phyloP scores from a whole-genome alignment of 1,140 invertebrate species.

The Drosophila virilis region DNA sequence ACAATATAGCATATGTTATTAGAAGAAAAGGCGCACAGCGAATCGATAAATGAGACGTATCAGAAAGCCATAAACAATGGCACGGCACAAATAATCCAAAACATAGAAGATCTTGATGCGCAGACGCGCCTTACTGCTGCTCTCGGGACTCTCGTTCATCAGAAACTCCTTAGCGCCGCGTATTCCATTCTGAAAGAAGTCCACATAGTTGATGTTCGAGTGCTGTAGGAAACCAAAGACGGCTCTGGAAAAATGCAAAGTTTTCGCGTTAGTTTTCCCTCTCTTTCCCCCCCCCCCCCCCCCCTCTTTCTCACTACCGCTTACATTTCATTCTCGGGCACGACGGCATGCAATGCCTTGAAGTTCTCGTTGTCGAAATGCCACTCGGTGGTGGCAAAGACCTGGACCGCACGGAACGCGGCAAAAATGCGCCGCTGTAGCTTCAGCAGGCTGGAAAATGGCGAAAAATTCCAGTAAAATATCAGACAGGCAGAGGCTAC shows the following conservation, averaged over 20 bases:
- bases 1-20: slow-evolving; percentile 4
- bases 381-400: slow-evolving; percentile 93
- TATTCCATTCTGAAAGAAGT: slow-evolving; percentile 85
- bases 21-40: slow-evolving; percentile 21
- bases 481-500: neutral
- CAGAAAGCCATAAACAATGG: slow-evolving; percentile 52
- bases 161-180: slow-evolving; percentile 86
- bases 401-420: slow-evolving; percentile 90
- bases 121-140: slow-evolving; percentile 58
- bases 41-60: slow-evolving; percentile 49
- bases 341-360: slow-evolving; percentile 86
- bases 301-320: neutral
- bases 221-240: slow-evolving; percentile 78
- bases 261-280: neutral
- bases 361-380: slow-evolving; percentile 91
- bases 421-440: slow-evolving; percentile 92
- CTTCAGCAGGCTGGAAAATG: slow-evolving; percentile 87
- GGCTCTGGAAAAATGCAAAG: slow-evolving; percentile 21
- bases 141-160: slow-evolving; percentile 86
- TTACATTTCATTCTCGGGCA: slow-evolving; percentile 87
- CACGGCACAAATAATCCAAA: slow-evolving; percentile 56
- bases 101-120: slow-evolving; percentile 65
- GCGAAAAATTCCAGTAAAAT: neutral
- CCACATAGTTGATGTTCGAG: slow-evolving; percentile 84
- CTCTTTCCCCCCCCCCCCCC: no score